These are phyloP conservation scores for Amblyornis subalaris DNA, from an alignment of 2,113 vertebrate species.

Conservation along the genomic window DNA sequence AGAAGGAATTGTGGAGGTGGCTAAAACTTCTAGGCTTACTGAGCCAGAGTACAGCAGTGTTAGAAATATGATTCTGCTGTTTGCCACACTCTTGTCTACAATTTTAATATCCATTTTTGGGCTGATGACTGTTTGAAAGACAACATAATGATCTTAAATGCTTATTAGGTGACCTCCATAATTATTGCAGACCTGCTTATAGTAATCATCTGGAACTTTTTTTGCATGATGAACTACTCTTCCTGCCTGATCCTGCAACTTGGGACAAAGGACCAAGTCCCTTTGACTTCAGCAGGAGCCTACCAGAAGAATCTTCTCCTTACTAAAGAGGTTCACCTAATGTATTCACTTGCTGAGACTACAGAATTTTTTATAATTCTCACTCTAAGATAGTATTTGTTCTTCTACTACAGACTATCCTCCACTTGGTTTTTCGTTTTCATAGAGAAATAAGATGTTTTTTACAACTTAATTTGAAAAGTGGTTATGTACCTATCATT, in stretches of 20 bases:
- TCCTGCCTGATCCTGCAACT: not conserved
- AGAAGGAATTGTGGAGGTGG: not conserved
- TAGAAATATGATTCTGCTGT: not conserved
- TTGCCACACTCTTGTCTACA: not conserved
- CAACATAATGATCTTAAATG: constrained; percentile 27
- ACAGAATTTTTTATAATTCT: not conserved
- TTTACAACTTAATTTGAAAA: not conserved
- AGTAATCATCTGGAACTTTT: constrained; percentile 14
- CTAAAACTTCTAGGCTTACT: not conserved
- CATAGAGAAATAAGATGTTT: not conserved
- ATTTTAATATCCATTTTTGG: not conserved
- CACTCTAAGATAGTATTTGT: not conserved
- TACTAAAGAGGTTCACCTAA: not conserved
- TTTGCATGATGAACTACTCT: constrained; percentile 13
- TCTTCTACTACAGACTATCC: not conserved
- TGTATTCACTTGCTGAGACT: constrained; percentile 23
- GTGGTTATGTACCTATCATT: not conserved
- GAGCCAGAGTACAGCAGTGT: not conserved
- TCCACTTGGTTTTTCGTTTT: not conserved
- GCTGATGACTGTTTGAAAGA: constrained; percentile 1
- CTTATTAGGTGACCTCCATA: constrained; percentile 5
- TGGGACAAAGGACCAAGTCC: not conserved
- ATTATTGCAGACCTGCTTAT: not conserved
- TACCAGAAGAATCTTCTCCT: not conserved
- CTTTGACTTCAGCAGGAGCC: not conserved